Percentiles rank a stretch among this genome's conserved stretches.
phyloP scores from a whole-genome alignment of 2,888 invertebrate species.

The Euclidia mi region DNA sequence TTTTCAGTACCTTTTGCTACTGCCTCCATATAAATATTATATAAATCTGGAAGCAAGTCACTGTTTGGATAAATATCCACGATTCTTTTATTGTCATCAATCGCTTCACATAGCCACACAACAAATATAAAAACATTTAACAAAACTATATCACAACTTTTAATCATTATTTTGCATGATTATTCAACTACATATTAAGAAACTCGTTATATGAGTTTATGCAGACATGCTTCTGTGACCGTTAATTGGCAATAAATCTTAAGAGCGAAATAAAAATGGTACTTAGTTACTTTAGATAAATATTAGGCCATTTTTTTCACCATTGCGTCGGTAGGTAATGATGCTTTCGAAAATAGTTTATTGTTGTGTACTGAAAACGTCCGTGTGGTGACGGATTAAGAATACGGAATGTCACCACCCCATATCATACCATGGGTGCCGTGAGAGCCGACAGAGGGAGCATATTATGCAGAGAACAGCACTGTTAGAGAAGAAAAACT shows the following conservation, averaged over 20 bases:
- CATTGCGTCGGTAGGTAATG: too few relatives aligned
- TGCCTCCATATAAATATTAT: constrained; percentile 65
- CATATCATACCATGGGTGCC: too few relatives aligned
- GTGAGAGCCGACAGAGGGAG: too few relatives aligned
- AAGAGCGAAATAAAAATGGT: too few relatives aligned
- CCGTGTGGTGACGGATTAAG: too few relatives aligned
- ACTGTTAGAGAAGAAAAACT: too few relatives aligned
- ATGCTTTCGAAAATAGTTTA: too few relatives aligned
- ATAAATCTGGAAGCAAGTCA: constrained; percentile 54
- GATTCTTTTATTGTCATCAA: not conserved
- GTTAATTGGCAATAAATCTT: constrained; percentile 64
- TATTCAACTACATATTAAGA: not conserved
- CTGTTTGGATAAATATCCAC: not conserved
- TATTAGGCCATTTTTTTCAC: too few relatives aligned
- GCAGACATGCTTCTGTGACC: constrained; percentile 67
- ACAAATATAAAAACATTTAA: constrained; percentile 16
- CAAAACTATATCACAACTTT: constrained; percentile 3
- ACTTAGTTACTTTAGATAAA: too few relatives aligned
- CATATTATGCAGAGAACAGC: too few relatives aligned
- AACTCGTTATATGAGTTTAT: constrained; percentile 27
- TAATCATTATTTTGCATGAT: constrained; percentile 2
- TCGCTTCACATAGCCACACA: constrained; percentile 23
- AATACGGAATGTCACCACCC: too few relatives aligned
- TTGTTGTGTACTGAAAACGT: too few relatives aligned
- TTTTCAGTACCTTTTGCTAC: constrained; percentile 59